Conservation (phyloP, 2,888 invertebrate genomes). For the Junonia oenone region DNA sequence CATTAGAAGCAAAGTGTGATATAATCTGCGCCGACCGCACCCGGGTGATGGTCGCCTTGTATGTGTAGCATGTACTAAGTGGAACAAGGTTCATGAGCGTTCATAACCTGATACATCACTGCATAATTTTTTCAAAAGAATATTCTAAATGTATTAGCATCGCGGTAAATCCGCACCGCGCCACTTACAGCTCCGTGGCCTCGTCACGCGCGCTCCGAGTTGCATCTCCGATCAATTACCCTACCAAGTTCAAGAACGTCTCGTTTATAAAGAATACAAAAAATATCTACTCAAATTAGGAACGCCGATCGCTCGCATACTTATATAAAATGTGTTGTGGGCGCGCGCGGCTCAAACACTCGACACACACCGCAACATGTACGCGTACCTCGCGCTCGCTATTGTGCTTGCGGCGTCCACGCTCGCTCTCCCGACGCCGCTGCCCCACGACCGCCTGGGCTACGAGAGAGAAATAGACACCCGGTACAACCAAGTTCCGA, state of each 20-base stretch:
- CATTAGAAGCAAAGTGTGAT: slow-evolving; percentile 26
- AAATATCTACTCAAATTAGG: slow-evolving; percentile 68
- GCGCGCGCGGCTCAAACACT: slow-evolving; percentile 72
- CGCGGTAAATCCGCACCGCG: slow-evolving; percentile 5
- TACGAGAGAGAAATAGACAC: slow-evolving; percentile 66
- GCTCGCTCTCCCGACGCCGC: slow-evolving; percentile 41
- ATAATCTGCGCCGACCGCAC: slow-evolving; percentile 34
- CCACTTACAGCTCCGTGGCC: slow-evolving; percentile 24
- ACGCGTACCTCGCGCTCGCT: slow-evolving; percentile 68
- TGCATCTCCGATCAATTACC: slow-evolving; percentile 43
- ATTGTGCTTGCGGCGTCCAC: slow-evolving; percentile 54
- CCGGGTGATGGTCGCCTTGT: slow-evolving; percentile 57
- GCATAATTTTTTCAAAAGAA: slow-evolving; percentile 5
- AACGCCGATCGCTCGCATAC: slow-evolving; percentile 67
- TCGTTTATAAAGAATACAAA: slow-evolving; percentile 44
- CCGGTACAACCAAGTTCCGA: slow-evolving; percentile 57
- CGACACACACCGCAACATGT: slow-evolving; percentile 69
- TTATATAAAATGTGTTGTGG: slow-evolving; percentile 65
- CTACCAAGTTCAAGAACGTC: slow-evolving; percentile 67
- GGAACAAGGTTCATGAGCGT: slow-evolving; percentile 72
- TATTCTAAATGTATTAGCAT: slow-evolving; percentile 6
- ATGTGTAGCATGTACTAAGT: slow-evolving; percentile 57
- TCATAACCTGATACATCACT: slow-evolving; percentile 15
- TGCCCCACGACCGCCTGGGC: slow-evolving; percentile 55
- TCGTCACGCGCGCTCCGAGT: slow-evolving; percentile 33